Evolutionary conservation across 2,113 vertebrate genomes (phyloP).

Genomic region (Cervus canadensis): DNA sequence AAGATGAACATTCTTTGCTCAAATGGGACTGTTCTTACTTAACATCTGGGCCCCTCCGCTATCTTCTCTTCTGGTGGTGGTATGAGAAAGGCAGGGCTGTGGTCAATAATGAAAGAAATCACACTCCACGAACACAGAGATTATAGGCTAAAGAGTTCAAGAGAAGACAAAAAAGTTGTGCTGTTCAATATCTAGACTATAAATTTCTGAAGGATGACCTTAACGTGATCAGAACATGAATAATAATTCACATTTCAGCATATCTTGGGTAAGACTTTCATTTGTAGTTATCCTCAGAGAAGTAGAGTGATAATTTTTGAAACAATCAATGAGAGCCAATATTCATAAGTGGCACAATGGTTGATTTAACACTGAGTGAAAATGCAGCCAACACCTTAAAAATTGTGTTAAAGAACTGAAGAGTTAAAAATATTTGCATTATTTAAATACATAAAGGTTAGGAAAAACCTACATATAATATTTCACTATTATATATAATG

Average conservation of each 20-base stretch:
- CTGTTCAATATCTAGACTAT: background rate
- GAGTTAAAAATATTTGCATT: background rate
- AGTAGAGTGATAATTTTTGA: background rate
- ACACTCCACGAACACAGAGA: background rate
- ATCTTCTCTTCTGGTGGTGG: background rate
- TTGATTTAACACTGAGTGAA: background rate
- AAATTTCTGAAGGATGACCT: background rate
- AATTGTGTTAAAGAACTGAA: background rate
- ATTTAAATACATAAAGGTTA: background rate
- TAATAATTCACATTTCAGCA: background rate
- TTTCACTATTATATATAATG: background rate
- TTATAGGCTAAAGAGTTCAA: background rate
- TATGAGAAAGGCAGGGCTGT: background rate
- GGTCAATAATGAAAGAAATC: background rate
- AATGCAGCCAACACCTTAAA: background rate
- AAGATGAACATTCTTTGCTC: background rate
- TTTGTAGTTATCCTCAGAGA: background rate
- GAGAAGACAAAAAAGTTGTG: background rate
- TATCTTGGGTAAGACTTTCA: background rate
- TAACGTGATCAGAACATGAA: background rate
- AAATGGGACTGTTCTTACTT: background rate
- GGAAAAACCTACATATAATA: background rate
- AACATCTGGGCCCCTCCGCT: no score
- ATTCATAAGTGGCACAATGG: background rate
- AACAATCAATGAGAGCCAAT: background rate